A percentile compares a stretch with the other conserved stretches of the same genome.
Evolutionary conservation across 2,797 vertebrate genomes (phyloP).

Genomic region (Xenopus petersii): DNA sequence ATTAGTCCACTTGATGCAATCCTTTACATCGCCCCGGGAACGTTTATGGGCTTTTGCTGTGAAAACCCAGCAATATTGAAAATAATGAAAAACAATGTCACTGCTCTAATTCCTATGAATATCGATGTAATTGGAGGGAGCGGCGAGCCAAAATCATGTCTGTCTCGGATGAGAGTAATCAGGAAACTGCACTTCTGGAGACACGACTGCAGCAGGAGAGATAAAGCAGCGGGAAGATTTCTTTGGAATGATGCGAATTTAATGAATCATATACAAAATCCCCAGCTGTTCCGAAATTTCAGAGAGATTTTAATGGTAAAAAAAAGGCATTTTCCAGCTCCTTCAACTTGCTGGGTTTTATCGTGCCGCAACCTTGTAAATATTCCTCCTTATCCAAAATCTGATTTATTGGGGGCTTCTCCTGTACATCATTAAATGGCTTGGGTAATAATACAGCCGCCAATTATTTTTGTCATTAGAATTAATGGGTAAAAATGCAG

Average conservation of each 20-base stretch:
- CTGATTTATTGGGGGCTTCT: constrained; percentile 3
- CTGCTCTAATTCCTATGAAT: constrained; percentile 25
- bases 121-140: constrained; percentile 55
- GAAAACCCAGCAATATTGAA: not conserved
- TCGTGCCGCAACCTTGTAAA: constrained; percentile 1
- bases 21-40: not conserved
- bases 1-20: not conserved
- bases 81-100: constrained; percentile 27
- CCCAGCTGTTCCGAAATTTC: constrained; percentile 81
- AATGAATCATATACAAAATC: constrained; percentile 76
- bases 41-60: not conserved
- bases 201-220: constrained; percentile 65
- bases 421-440: no score
- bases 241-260: constrained; percentile 76
- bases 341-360: constrained; percentile 21
- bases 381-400: not conserved
- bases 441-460: no score
- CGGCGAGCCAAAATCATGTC: constrained; percentile 59
- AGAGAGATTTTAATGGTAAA: constrained; percentile 76
- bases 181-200: constrained; percentile 65
- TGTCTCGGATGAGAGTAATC: constrained; percentile 64
- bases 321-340: constrained; percentile 64
- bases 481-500: no score
- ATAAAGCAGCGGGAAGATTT: constrained; percentile 73
- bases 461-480: no score